Base-by-base conservation (phyloP, 2,888 invertebrate genomes). In the Phengaris arion region DNA sequence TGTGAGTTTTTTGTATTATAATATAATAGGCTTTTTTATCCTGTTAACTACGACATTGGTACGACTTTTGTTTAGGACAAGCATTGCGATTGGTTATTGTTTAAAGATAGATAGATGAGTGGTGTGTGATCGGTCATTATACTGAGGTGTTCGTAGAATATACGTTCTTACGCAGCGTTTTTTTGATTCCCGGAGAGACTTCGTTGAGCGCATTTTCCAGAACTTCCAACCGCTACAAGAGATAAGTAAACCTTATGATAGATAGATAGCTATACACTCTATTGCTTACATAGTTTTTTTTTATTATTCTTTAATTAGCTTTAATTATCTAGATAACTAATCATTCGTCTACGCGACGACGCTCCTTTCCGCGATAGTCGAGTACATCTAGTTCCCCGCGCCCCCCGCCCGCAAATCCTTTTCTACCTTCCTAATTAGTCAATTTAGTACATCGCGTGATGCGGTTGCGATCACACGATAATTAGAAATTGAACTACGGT, bases 21-120 rank as follows among this genome's bases (percentile, higher is more conserved):
- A 22, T 22, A 22, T 22, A 22, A 22, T 22, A 0, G 22, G 22
- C 22, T 22, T 22, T 22, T 22, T 22, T 22, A 22, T 22, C 22
- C 22, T 22, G 22, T 22, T 22, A 22, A 22, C 22, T 22, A 22
- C 22, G 22, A 22, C 22, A 0, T 22, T 22, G 22, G 22, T 22
- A 22, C 22, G 22, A 22, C 22, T 22, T 22, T 22, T 22, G 22
- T 55, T 13, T 55, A 13, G 22, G 22, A 22, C 22, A 55, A 55
- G 55, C 55, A 55, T 13, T 55, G 55, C 55, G 55, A 55, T 55
- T 55, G 12, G 55, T 55, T 55, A 55, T 55, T 55, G 55, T 55
- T 55, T 55, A 55, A 55, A 55, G 12, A 55, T 55, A 13, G 55
- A 12, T 55, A 55, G 55, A 55, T 55, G 13, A 6, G 55, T 55